phyloP scores from a whole-genome alignment of 2,888 invertebrate species.

The Colostygia pectinataria region DNA sequence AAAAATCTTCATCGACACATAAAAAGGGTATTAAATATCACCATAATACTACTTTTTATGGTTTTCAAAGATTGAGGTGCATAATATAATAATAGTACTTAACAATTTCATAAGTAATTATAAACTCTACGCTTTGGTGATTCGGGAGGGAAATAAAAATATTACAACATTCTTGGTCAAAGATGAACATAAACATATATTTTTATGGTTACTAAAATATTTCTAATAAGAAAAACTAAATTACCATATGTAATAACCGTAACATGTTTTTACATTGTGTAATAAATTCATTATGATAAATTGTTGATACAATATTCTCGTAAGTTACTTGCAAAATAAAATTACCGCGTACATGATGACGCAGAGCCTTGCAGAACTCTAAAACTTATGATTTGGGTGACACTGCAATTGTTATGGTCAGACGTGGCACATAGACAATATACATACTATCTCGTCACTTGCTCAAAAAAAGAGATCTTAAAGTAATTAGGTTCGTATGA shows the following conservation, averaged over 20 bases:
- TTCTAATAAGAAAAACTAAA: not conserved
- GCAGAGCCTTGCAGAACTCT: too few species aligned
- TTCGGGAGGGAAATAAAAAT: not conserved
- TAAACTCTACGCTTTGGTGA: conserved; percentile 5
- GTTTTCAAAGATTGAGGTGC: conserved; percentile 5
- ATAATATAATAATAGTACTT: conserved; percentile 16
- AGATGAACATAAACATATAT: not conserved
- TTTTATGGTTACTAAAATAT: not conserved
- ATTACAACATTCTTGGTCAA: not conserved
- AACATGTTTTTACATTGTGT: conserved; percentile 1
- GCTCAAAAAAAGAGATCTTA: too few species aligned
- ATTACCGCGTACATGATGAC: too few species aligned
- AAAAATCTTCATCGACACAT: not conserved
- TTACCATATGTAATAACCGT: conserved; percentile 6
- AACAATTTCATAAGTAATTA: too few species aligned
- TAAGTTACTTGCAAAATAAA: too few species aligned
- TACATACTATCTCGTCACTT: too few species aligned
- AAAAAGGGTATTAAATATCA: not conserved
- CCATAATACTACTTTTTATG: not conserved
- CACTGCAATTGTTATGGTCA: too few species aligned
- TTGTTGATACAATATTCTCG: too few species aligned
- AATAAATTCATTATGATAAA: not conserved
- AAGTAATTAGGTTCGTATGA: too few species aligned
- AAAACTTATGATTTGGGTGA: too few species aligned
- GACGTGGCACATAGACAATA: too few species aligned